Evolutionary conservation across 2,797 vertebrate genomes (phyloP), one percentile per base, ranked within the genome.

Genomic region (Danio jaintianensis): DNA sequence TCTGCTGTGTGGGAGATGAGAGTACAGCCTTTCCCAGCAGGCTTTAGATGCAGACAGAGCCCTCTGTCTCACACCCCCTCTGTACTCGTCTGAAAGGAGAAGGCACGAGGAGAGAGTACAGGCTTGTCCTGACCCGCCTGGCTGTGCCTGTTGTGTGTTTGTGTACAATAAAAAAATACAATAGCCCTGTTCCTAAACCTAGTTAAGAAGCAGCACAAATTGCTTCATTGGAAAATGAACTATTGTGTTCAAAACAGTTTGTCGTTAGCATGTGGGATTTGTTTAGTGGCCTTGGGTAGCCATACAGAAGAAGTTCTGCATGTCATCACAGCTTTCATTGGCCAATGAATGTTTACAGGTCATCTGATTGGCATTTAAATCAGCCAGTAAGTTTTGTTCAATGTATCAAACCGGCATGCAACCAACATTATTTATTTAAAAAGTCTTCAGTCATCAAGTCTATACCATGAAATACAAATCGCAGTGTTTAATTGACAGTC

Each of bases 1-100:
- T 81, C 79, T 75, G 73, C 73, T 82, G 79, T 76, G 79, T 83
- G 83, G 61, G 83, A 87, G 84, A 86, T 85, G 76, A 86, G 86
- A 87, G 83, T 70, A 76, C 18, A 79, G 83, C 53, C 69, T 75
- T 82, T 86, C 83, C 84, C 84, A 83, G 82, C 82, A 82, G 80
- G 82, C 80, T 82, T 81, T 80, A 85, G 78, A 85, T 69, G 40
- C 56, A 83, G 59, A 62, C 81, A 74, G 58, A 82, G 76, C 68
- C 81, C 74, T 81, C 70, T 75, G 48, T 82, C 82, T 53, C 79
- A 82, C 78, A 83, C 66, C 78, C 55, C 58, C 78, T 40, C 66
- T 63, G 50, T 36, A 76, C 70, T 81, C 67, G 52, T 69, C 75
- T 56, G 58, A 62, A 62, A 47, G 38, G 77, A 59, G 58, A 38